Evolutionary conservation across 2,888 invertebrate species (phyloP).

Genomic region (Blera fallax): DNA sequence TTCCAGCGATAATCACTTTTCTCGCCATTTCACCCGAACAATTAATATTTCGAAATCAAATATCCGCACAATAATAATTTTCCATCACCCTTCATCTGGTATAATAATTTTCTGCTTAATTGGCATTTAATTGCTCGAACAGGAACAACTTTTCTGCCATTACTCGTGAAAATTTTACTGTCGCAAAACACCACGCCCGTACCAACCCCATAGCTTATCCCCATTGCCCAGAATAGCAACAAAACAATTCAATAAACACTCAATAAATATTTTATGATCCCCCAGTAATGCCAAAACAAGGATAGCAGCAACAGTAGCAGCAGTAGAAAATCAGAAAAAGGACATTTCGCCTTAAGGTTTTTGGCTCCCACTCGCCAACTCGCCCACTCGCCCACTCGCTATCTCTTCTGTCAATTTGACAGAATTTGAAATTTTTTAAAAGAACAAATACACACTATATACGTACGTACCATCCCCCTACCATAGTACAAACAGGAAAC

Average conservation of each 20-base stretch:
- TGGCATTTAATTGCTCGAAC: slow-evolving; percentile 63
- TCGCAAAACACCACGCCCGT: slow-evolving; percentile 10
- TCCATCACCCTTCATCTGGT: background rate
- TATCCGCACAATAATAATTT: slow-evolving; percentile 31
- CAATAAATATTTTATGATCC: slow-evolving; percentile 80
- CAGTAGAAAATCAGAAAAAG: slow-evolving; percentile 26
- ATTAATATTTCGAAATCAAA: slow-evolving; percentile 22
- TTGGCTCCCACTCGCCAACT: background rate
- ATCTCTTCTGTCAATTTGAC: background rate
- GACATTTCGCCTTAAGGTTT: slow-evolving; percentile 41
- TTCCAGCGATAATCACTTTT: background rate
- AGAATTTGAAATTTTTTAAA: background rate
- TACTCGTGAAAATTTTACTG: slow-evolving; percentile 29
- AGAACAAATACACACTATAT: background rate
- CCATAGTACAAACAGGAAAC: background rate
- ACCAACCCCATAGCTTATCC: background rate
- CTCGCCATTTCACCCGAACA: slow-evolving; percentile 19
- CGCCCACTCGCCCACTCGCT: background rate
- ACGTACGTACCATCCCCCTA: background rate
- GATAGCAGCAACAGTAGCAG: slow-evolving; percentile 19
- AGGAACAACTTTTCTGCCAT: slow-evolving; percentile 26
- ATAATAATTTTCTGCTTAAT: slow-evolving; percentile 62
- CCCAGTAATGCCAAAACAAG: slow-evolving; percentile 56
- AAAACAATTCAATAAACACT: slow-evolving; percentile 80
- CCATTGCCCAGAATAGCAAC: slow-evolving; percentile 17